A percentile compares a stretch with the other conserved stretches of the same genome.
These are phyloP conservation scores for Platyrinchus mystaceus DNA, from an alignment of 2,797 vertebrate genomes.

Conservation along the genomic window DNA sequence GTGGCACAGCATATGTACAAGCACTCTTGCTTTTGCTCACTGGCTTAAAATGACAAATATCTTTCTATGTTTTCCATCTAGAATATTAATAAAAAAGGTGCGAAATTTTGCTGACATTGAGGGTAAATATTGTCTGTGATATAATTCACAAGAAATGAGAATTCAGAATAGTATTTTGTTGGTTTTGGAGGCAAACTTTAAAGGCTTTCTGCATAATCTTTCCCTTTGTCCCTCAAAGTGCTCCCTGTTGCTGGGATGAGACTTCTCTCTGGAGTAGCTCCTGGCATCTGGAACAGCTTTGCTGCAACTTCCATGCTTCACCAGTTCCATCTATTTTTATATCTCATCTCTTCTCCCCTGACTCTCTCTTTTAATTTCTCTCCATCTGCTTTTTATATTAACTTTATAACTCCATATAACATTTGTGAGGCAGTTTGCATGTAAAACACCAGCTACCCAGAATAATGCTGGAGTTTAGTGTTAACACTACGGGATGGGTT, in stretches of 20 bases:
- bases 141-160: background rate
- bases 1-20: background rate
- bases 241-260: background rate
- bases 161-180: background rate
- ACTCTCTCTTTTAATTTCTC: slow-evolving; percentile 68
- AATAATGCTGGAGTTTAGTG: background rate
- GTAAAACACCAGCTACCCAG: background rate
- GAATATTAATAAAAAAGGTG: background rate
- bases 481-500: background rate
- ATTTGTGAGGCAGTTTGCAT: slow-evolving; percentile 20
- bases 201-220: background rate
- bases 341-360: slow-evolving; percentile 62
- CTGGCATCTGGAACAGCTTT: slow-evolving; percentile 65
- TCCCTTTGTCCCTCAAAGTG: background rate
- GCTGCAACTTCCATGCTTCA: slow-evolving; percentile 63
- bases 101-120: background rate
- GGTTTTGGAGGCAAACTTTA: background rate
- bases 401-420: slow-evolving; percentile 56
- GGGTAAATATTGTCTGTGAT: background rate
- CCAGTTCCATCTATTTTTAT: slow-evolving; percentile 70
- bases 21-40: background rate
- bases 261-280: slow-evolving; percentile 38
- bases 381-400: slow-evolving; percentile 70
- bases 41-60: background rate
- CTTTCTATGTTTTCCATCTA: background rate